phyloP scores from a whole-genome alignment of 1,140 invertebrate species.

The Psix sp. region DNA sequence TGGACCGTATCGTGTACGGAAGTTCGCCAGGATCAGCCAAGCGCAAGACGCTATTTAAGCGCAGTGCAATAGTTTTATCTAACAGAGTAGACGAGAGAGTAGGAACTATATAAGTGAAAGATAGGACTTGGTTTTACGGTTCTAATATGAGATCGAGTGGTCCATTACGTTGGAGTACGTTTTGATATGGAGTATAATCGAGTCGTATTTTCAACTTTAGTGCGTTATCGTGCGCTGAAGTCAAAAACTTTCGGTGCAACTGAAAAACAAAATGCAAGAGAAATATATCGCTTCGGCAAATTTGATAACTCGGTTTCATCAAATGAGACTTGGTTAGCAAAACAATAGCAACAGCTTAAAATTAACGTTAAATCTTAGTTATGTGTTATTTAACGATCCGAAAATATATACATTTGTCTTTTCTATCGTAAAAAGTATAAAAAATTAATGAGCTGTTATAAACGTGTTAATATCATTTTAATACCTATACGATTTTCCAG shows the following conservation, averaged over 20 bases:
- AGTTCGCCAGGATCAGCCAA: constrained; percentile 57
- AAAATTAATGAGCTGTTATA: too few species aligned
- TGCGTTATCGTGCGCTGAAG: not conserved
- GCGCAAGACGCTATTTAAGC: constrained; percentile 51
- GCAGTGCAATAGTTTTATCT: constrained; percentile 60
- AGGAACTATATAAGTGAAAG: constrained; percentile 74
- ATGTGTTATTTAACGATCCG: too few species aligned
- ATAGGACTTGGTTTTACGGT: constrained; percentile 70
- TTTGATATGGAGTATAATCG: constrained; percentile 45
- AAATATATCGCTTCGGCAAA: too few species aligned
- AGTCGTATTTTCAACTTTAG: not conserved
- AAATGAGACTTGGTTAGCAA: too few species aligned
- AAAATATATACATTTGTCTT: too few species aligned
- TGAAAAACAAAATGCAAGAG: too few species aligned
- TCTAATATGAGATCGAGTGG: constrained; percentile 62
- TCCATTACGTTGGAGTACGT: constrained; percentile 47
- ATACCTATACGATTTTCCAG: too few species aligned
- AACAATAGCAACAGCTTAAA: too few species aligned
- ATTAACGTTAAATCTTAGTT: too few species aligned
- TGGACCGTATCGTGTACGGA: constrained; percentile 26
- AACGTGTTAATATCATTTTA: too few species aligned
- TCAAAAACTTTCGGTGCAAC: not conserved
- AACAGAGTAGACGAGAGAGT: constrained; percentile 59
- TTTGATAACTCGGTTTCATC: too few species aligned
- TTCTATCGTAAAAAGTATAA: too few species aligned